Conservation (phyloP, 2,113 vertebrate species). For the western clawed frog (Xenopus tropicalis) region DNA sequence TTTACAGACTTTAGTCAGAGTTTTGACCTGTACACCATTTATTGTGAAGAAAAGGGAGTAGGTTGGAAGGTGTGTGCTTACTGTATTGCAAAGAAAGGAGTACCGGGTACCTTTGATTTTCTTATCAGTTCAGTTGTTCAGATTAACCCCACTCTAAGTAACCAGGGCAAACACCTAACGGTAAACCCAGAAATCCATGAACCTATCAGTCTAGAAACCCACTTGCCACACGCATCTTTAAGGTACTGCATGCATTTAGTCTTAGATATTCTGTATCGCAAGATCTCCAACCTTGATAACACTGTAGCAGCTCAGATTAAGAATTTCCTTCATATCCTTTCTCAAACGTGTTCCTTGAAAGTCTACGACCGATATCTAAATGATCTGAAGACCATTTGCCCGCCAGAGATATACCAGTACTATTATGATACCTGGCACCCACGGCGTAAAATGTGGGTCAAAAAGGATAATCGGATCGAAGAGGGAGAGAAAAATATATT, state of each 20-base stretch:
- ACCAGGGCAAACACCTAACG: conserved; percentile 52
- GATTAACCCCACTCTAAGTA: conserved; percentile 50
- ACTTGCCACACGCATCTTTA: conserved; percentile 50
- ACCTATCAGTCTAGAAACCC: conserved; percentile 47
- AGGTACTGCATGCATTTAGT: conserved; percentile 57
- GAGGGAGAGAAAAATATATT: conserved; percentile 28
- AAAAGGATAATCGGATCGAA: conserved; percentile 36
- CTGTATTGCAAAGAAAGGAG: conserved; percentile 54
- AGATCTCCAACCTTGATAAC: conserved; percentile 50
- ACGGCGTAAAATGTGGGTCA: conserved; percentile 56
- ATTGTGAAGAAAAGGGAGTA: conserved; percentile 52
- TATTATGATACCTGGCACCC: conserved; percentile 56
- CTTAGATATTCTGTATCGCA: conserved; percentile 55
- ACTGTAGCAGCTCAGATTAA: conserved; percentile 51
- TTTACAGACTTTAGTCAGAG: conserved; percentile 50
- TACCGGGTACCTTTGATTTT: conserved; percentile 51
- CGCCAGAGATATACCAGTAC: conserved; percentile 52
- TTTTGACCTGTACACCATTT: conserved; percentile 52
- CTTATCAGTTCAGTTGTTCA: conserved; percentile 54
- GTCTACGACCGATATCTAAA: conserved; percentile 51
- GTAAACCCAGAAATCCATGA: conserved; percentile 49
- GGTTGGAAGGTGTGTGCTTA: conserved; percentile 53
- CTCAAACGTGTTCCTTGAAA: conserved; percentile 43
- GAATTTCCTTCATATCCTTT: conserved; percentile 55
- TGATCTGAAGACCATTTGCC: conserved; percentile 52